These are phyloP conservation scores for Silvanus unidentatus DNA, from an alignment of 2,888 invertebrate genomes.

Conservation along the genomic window DNA sequence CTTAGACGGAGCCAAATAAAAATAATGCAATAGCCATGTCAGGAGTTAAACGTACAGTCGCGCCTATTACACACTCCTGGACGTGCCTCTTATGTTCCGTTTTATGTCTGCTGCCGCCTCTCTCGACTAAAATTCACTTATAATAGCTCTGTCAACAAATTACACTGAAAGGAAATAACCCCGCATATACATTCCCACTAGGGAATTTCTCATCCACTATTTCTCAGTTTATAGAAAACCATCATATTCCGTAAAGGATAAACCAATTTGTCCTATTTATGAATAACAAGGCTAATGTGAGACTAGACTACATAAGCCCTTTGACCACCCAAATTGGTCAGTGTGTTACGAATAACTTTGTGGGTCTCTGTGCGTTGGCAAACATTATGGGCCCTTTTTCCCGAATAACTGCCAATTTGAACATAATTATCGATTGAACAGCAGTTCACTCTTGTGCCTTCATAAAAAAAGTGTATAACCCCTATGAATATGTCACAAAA, in stretches of 20 bases:
- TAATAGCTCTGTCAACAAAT: constrained; percentile 27
- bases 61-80: constrained; percentile 26
- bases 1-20: constrained; percentile 31
- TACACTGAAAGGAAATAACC: constrained; percentile 12
- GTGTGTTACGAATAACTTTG: too few relatives aligned
- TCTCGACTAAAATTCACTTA: constrained; percentile 26
- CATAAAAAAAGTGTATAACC: neutral
- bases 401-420: too few relatives aligned
- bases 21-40: constrained; percentile 37
- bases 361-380: too few relatives aligned
- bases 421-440: too few relatives aligned
- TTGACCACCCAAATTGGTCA: too few relatives aligned
- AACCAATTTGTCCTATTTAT: neutral
- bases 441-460: too few relatives aligned
- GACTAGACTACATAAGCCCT: too few relatives aligned
- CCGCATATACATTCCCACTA: neutral
- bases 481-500: constrained; percentile 6
- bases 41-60: constrained; percentile 28
- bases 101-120: constrained; percentile 19
- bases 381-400: too few relatives aligned
- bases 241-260: constrained; percentile 1
- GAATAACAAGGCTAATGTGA: too few relatives aligned
- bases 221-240: neutral
- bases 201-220: neutral
- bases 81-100: constrained; percentile 25